phyloP scores from a whole-genome alignment of 2,113 vertebrate species.

The Neotragus moschatus region DNA sequence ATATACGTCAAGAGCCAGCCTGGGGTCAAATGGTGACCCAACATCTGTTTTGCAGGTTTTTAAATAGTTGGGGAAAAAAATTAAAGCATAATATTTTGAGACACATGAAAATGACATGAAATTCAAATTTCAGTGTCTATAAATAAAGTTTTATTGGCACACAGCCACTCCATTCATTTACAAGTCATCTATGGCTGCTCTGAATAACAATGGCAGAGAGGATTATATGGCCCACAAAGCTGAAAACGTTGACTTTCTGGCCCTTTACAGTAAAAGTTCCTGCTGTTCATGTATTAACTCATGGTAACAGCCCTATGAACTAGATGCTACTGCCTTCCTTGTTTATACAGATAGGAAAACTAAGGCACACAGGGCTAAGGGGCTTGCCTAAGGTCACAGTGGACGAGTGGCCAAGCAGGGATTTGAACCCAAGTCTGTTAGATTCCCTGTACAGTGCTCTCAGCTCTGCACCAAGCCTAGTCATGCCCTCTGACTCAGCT shows the following conservation, averaged over 20 bases:
- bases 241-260: background rate
- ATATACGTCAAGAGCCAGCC: background rate
- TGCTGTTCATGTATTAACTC: fast-evolving
- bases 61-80: background rate
- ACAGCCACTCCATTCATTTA: background rate
- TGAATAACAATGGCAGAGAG: fast-evolving
- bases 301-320: background rate
- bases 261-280: background rate
- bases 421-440: background rate
- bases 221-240: background rate
- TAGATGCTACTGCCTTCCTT: background rate
- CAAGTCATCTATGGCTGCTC: no score
- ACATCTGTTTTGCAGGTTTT: background rate
- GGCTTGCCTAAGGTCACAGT: background rate
- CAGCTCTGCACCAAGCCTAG: background rate
- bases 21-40: background rate
- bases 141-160: background rate
- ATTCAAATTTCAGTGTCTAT: background rate
- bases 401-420: background rate
- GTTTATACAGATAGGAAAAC: background rate
- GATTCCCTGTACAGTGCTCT: background rate
- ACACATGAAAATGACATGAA: background rate
- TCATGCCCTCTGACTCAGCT: no score
- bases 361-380: background rate
- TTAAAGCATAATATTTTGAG: background rate